Evolutionary conservation across 2,888 invertebrate genomes (phyloP), one percentile per base, ranked within the genome.

Genomic region (Caprella mutica): DNA sequence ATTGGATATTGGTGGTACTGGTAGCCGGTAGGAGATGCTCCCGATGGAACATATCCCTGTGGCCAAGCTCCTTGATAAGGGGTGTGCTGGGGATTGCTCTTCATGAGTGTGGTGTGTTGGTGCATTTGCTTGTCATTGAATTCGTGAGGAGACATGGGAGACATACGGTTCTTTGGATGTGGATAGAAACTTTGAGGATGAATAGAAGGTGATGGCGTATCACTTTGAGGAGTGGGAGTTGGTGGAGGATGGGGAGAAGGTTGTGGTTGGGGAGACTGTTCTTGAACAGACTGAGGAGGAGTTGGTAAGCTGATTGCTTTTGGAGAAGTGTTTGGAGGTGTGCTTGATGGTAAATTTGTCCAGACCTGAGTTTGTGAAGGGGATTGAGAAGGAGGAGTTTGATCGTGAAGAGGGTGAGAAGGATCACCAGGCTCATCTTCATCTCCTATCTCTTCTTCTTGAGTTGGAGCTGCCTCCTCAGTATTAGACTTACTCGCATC

Each of bases 161-260:
- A 17, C 6, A 30, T 30, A 27, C 23, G 19, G 26, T 57, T 56
- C 46, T 57, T 54, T n/a, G 48, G 51, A 40, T 54, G 55, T 38
- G 33, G 40, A 5, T 48, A 53, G 14, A 56, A 56, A 5, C 52
- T 52, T 40, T 44, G 54, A 5, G 38, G 39, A 14, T 44, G 46
- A n/a, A n/a, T 17, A 40, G 38, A 5, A 39, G 38, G n/a, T n/a
- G n/a, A n/a, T n/a, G n/a, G n/a, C n/a, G n/a, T n/a, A n/a, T n/a
- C 14, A 4, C 23, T 19, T 21, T 43, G 43, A 12, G 24, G 48
- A 21, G 9, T 30, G 12, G 14, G 26, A n/a, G 42, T 26, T 42
- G 29, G 57, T 9, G 39, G 27, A 14, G 38, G 54, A 26, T 53
- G 52, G 23, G 48, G 26, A 39, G 52, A 38, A 21, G 35, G 43